Evolutionary conservation across 2,888 invertebrate genomes (phyloP).

Genomic region (Epicampocera succincta): DNA sequence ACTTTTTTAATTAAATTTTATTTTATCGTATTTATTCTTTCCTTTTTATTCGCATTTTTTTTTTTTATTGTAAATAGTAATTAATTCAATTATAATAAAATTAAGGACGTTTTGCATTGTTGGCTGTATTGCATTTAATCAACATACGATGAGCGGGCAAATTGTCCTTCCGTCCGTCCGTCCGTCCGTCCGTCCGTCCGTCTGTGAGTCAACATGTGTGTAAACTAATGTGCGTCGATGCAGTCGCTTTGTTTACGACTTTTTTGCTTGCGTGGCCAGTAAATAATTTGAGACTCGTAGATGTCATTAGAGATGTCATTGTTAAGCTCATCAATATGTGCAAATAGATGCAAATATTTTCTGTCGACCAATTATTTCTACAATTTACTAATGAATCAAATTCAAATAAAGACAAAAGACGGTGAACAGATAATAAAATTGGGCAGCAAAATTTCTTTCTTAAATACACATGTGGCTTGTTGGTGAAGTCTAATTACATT

Average conservation of each 20-base stretch:
- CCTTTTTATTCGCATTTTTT: conserved; percentile 8
- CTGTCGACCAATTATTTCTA: conserved; percentile 39
- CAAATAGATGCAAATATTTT: not conserved
- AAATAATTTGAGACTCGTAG: conserved; percentile 12
- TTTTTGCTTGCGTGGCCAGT: conserved; percentile 4
- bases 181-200: not conserved
- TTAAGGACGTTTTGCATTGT: conserved; percentile 52
- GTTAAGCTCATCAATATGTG: conserved; percentile 17
- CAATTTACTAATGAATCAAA: conserved; percentile 41
- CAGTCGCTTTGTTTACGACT: not conserved
- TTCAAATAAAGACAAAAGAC: conserved; percentile 11
- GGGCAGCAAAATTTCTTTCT: too few species aligned
- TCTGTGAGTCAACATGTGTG: not conserved
- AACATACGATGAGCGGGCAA: not conserved
- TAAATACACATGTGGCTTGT: too few species aligned
- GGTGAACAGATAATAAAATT: too few species aligned
- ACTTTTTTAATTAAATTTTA: conserved; percentile 60
- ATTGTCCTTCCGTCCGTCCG: not conserved
- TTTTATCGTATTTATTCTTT: conserved; percentile 41
- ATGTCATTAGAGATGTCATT: conserved; percentile 47
- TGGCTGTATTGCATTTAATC: conserved; percentile 14
- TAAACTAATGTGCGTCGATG: not conserved
- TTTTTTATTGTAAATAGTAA: conserved; percentile 44
- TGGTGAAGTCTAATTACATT: too few species aligned
- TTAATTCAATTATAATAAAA: conserved; percentile 58